phyloP scores from a whole-genome alignment of 2,113 vertebrate species.

The Gasterosteus nipponicus region DNA sequence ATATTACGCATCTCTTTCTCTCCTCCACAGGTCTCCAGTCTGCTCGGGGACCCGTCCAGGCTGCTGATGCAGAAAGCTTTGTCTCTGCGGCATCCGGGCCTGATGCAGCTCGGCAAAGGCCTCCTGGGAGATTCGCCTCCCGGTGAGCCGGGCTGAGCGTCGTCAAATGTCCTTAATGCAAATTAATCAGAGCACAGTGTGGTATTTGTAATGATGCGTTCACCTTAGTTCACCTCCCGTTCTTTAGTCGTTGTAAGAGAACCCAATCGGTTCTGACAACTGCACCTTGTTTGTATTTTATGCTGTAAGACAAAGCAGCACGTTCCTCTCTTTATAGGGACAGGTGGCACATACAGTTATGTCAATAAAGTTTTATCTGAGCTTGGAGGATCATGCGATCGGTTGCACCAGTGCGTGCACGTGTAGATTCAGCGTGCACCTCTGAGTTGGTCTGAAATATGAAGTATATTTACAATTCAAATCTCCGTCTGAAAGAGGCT shows the following conservation, averaged over 20 bases:
- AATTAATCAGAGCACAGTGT: constrained; percentile 2
- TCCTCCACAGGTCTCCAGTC: constrained; percentile 86
- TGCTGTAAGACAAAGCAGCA: not conserved
- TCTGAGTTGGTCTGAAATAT: too few relatives aligned
- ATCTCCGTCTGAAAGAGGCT: constrained; percentile 42
- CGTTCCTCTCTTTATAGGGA: not conserved
- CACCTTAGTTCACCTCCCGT: not conserved
- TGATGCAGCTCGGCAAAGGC: constrained; percentile 84
- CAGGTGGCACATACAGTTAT: not conserved
- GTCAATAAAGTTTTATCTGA: not conserved
- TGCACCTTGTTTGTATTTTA: not conserved
- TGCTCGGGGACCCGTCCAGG: constrained; percentile 91
- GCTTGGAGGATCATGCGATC: too few relatives aligned
- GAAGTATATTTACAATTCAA: constrained; percentile 58
- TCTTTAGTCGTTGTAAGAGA: not conserved
- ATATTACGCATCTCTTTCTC: constrained; percentile 1
- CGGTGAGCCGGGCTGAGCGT: constrained; percentile 76
- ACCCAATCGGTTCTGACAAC: not conserved
- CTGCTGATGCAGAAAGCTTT: constrained; percentile 89
- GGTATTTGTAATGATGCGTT: not conserved
- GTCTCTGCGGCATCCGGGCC: constrained; percentile 82
- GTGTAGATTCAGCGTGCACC: too few relatives aligned
- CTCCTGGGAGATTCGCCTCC: constrained; percentile 89
- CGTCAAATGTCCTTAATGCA: constrained; percentile 1
- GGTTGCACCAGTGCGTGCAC: too few relatives aligned